These are phyloP conservation scores for Magallana gigas DNA, from an alignment of 1,140 invertebrate genomes.

Conservation along the genomic window DNA sequence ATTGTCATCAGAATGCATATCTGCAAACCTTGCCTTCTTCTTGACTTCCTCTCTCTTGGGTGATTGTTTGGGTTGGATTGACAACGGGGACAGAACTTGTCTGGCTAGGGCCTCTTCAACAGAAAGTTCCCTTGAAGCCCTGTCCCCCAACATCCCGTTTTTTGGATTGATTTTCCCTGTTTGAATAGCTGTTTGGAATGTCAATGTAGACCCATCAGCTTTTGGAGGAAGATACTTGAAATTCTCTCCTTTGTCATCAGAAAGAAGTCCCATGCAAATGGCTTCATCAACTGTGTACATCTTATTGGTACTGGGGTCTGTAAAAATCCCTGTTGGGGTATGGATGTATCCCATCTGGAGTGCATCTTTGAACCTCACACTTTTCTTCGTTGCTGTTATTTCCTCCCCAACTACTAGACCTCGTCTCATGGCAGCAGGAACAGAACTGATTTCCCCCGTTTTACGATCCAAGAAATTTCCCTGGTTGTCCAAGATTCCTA, in stretches of 20 bases:
- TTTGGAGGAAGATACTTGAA: slow-evolving; percentile 68
- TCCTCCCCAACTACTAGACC: slow-evolving; percentile 88
- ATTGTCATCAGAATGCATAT: slow-evolving; percentile 3
- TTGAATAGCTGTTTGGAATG: slow-evolving; percentile 71
- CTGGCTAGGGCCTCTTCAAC: slow-evolving; percentile 85
- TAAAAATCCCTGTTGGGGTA: slow-evolving; percentile 87
- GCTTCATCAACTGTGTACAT: slow-evolving; percentile 87
- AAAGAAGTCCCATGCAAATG: slow-evolving; percentile 86
- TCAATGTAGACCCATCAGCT: slow-evolving; percentile 63
- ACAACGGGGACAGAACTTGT: slow-evolving; percentile 70
- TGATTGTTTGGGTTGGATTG: slow-evolving; percentile 48
- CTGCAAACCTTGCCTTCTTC: slow-evolving; percentile 1
- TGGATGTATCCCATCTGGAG: slow-evolving; percentile 89
- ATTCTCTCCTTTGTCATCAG: slow-evolving; percentile 85
- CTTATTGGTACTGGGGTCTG: slow-evolving; percentile 87
- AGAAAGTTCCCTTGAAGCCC: slow-evolving; percentile 86
- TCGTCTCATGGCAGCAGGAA: slow-evolving; percentile 88
- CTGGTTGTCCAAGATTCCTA: slow-evolving; percentile 75
- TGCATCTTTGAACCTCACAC: slow-evolving; percentile 90
- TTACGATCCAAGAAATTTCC: slow-evolving; percentile 86
- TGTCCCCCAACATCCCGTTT: slow-evolving; percentile 84
- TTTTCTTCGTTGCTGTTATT: slow-evolving; percentile 43
- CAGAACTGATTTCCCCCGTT: slow-evolving; percentile 86
- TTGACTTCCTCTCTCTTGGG: background rate
- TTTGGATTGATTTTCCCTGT: slow-evolving; percentile 69